phyloP scores from a whole-genome alignment of 2,888 invertebrate genomes.

The Salpingus planirostris region DNA sequence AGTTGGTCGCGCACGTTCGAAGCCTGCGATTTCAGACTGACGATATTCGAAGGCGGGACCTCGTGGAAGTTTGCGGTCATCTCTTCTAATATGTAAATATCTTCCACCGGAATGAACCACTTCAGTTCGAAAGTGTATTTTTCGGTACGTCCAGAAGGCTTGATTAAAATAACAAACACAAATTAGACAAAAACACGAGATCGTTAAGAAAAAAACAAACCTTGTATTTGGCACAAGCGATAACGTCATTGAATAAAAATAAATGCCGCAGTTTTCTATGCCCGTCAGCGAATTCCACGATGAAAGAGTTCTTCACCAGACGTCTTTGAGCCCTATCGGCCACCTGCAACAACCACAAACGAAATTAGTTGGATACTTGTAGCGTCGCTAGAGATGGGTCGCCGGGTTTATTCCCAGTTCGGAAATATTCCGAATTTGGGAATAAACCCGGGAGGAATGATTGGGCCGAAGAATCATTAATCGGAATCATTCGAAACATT shows the following conservation, averaged over 20 bases:
- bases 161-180: background rate
- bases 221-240: constrained; percentile 93
- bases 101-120: constrained; percentile 85
- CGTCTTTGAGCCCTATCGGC: constrained; percentile 74
- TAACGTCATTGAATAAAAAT: constrained; percentile 89
- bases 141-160: constrained; percentile 68
- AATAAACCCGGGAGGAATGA: no score
- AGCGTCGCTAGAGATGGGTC: no score
- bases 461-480: no score
- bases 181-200: background rate
- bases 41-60: constrained; percentile 72
- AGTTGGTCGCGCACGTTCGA: constrained; percentile 81
- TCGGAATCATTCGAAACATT: no score
- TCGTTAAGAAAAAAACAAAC: constrained; percentile 26
- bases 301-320: constrained; percentile 89
- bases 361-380: no score
- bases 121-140: constrained; percentile 88
- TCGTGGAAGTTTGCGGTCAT: constrained; percentile 58
- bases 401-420: no score
- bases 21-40: constrained; percentile 75
- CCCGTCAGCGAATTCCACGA: constrained; percentile 83
- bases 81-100: constrained; percentile 68
- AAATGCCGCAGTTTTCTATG: constrained; percentile 85
- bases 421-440: no score
- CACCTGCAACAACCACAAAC: constrained; percentile 55